Evolutionary conservation across 2,113 vertebrate species (phyloP), one percentile per base, ranked within the genome.

Genomic region (Clupea harengus): DNA sequence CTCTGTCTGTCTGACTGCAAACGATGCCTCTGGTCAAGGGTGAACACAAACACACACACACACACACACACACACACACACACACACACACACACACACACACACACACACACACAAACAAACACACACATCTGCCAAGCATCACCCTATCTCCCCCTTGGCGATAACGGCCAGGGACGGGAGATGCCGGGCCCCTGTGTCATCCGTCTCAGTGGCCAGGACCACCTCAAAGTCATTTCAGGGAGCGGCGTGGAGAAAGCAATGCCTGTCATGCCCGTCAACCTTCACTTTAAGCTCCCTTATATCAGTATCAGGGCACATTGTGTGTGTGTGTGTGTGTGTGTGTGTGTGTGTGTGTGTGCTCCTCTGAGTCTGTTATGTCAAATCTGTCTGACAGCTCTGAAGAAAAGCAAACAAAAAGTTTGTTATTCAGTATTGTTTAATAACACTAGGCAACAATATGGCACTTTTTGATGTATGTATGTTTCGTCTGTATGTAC

Each of bases 1-100:
- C 82, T 84, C 50, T 72, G n/a, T 72, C 64, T 72, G 64, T 72
- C 64, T 13, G 82, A 84, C 47, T 87, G 80, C 83, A 85, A 85
- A 87, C 83, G 82, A 67, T 81, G 54, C 5, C 54, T 18, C n/a
- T 28, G 32, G 64, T 72, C 64, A 72, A 72, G 25, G 11, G n/a
- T 11, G 11, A 25, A 32, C 64, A 72, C 64, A 32, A 25, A 72
- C 64, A 72, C 64, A 72, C 8, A 28, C 25, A 32, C 25, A 28
- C 2, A 72, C 64, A 57, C 54, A 20, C 4, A 57, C 54, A 20
- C 9, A 4, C 20, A 20, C 54, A 25, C 44, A 45, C 52, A 60
- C 22, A 49, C 50, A 83, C 25, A 20, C 45, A 83, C 82, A 83
- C 25, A 39, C 82, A 54, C 47, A 45, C 83, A 72, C 60, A 72